Base-by-base conservation (phyloP, 2,113 vertebrate genomes). In the Podocnemis expansa region DNA sequence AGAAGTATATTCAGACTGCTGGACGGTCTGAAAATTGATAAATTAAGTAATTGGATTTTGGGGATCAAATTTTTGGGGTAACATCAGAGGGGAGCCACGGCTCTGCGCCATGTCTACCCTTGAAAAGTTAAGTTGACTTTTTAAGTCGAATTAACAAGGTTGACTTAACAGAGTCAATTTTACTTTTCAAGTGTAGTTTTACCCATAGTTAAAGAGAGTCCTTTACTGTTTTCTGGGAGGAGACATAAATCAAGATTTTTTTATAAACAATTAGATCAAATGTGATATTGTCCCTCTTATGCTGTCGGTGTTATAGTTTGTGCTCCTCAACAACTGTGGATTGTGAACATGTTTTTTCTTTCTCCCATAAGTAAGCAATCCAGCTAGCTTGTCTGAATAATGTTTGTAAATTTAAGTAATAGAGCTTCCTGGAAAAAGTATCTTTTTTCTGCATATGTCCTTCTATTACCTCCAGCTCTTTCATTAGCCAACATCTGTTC, bases 391-490 rank as follows among this genome's bases (percentile, higher is more conserved):
- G 43, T 91, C 93, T 76, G 88, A 92, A 73, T 85, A 94, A 94
- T 81, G 63, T 89, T 84, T 94, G 51, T 78, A 82, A 80, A 96
- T 91, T 9, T 90, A 73, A 83, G 75, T 41, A 84, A 78, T 24
- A 82, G 34, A 1, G 1, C 60, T 80, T 91, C 75, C 73, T 91
- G 67, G 60, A 93, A 91, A 89, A 79, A 85, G 16, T 73, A 81
- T 84, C 9, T 87, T 91, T 87, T 88, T 94, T 84, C 82, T 91
- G 60, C 85, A 38, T 83, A 60, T 85, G 60, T 81, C 80, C 81
- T 93, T 94, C 90, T 91, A 88, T 96, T 95, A 93, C 90, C 84
- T 86, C 27, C 52, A 90, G 81, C 67, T 78, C 87, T 95, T 96
- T 91, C 80, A 94, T 96, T 91, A 91, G 80, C 85, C 91, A 87